phyloP scores from a whole-genome alignment of 2,113 vertebrate genomes.

The Corythornis cristatus region DNA sequence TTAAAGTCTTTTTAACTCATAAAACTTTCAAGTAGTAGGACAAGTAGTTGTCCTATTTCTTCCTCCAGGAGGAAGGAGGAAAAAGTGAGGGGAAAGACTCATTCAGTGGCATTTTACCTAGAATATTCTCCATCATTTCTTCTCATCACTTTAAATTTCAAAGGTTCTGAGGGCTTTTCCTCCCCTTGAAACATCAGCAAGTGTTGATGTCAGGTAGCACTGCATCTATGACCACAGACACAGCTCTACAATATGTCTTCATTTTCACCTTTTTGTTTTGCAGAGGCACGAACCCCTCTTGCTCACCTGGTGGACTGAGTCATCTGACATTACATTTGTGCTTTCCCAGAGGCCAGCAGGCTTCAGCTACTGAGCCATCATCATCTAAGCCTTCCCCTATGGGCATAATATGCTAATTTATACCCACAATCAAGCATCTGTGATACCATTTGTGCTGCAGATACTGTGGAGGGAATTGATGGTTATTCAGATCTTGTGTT shows the following conservation, averaged over 20 bases:
- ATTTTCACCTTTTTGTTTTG: constrained; percentile 27
- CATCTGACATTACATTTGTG: constrained; percentile 56
- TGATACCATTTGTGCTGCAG: constrained; percentile 68
- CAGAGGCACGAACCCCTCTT: not conserved
- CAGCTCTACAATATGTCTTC: not conserved
- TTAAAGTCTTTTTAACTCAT: not conserved
- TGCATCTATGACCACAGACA: not conserved
- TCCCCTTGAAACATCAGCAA: not conserved
- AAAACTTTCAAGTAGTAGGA: not conserved
- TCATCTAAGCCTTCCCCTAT: constrained; percentile 51
- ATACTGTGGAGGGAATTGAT: constrained; percentile 44
- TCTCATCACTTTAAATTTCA: not conserved
- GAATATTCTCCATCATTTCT: not conserved
- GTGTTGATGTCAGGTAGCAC: not conserved
- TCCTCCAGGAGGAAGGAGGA: not conserved
- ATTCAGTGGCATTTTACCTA: not conserved
- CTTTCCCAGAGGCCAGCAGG: constrained; percentile 60
- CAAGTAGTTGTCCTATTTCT: not conserved
- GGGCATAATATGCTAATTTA: constrained; percentile 66
- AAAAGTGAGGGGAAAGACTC: not conserved
- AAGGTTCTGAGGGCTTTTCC: not conserved
- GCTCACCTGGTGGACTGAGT: constrained; percentile 20
- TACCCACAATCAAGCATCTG: constrained; percentile 67
- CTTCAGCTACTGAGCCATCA: constrained; percentile 58
- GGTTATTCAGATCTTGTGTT: constrained; percentile 44